phyloP scores from a whole-genome alignment of 1,140 invertebrate genomes.

The Drosophila athabasca region DNA sequence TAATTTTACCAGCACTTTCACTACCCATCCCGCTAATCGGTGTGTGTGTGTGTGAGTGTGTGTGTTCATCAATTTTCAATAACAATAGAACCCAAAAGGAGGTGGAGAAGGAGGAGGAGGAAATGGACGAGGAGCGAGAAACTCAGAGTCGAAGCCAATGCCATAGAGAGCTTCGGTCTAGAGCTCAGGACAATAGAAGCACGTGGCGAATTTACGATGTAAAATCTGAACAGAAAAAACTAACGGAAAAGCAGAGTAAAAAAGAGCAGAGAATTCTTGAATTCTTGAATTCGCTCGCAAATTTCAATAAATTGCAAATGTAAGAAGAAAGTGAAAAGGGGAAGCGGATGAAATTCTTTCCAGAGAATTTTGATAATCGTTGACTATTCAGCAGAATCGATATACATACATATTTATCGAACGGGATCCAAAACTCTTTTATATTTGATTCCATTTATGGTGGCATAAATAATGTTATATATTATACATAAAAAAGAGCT shows the following conservation, averaged over 20 bases:
- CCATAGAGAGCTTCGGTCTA: neutral
- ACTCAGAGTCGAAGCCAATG: conserved; percentile 7
- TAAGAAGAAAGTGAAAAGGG: neutral
- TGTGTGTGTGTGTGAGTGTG: conserved; percentile 1
- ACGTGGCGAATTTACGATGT: conserved; percentile 62
- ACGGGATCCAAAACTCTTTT: too few relatives aligned
- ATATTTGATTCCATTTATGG: too few relatives aligned
- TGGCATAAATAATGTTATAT: too few relatives aligned
- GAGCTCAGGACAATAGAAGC: conserved; percentile 45
- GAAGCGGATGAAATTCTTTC: conserved; percentile 17
- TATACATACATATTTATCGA: too few relatives aligned
- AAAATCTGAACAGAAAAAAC: conserved; percentile 44
- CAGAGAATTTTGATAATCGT: conserved; percentile 22
- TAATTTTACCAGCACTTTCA: conserved; percentile 60
- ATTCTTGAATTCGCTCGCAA: conserved; percentile 32
- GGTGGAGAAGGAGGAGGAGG: conserved; percentile 9
- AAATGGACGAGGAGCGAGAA: neutral
- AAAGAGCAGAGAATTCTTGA: conserved; percentile 1
- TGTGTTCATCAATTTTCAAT: conserved; percentile 69
- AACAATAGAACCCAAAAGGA: conserved; percentile 57
- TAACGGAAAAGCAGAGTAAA: neutral
- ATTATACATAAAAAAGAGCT: too few relatives aligned
- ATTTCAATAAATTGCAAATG: conserved; percentile 65
- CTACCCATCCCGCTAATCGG: conserved; percentile 16
- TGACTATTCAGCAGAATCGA: neutral